These are phyloP conservation scores for Aphaenogaster floridana DNA, from an alignment of 1,140 invertebrate species.

Conservation along the genomic window DNA sequence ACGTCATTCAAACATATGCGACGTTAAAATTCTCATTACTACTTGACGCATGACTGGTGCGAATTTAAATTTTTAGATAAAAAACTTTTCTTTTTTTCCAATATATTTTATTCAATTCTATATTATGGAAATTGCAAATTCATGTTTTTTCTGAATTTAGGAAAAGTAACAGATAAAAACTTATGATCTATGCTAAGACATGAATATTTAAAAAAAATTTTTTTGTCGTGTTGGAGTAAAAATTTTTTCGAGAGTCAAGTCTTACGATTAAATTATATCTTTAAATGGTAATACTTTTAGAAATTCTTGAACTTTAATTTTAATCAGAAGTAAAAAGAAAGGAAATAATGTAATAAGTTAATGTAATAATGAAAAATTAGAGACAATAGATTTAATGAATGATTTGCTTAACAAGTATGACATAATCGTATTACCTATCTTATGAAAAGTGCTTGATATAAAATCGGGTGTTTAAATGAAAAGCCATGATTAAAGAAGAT, in stretches of 20 bases:
- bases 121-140: neutral
- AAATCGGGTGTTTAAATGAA: neutral
- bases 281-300: neutral
- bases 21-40: slow-evolving; percentile 4
- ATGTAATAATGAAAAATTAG: slow-evolving; percentile 15
- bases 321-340: neutral
- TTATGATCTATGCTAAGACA: neutral
- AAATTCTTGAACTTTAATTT: neutral
- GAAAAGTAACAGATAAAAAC: neutral
- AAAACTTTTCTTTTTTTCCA: neutral
- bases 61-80: slow-evolving; percentile 13
- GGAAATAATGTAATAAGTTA: neutral
- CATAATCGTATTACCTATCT: neutral
- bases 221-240: neutral
- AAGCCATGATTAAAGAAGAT: neutral
- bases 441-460: neutral
- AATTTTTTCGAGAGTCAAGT: neutral
- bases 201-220: slow-evolving; percentile 21
- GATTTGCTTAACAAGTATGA: neutral
- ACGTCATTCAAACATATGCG: neutral
- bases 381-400: neutral
- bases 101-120: slow-evolving; percentile 17
- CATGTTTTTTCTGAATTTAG: neutral
- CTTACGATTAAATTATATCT: too few species aligned
- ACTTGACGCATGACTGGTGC: neutral